Percentiles rank a stretch among this genome's conserved stretches.
These are phyloP conservation scores for Aurelia sp. DNA, from an alignment of 30 jellyfish, hydroid and myxozoan genomes.

Conservation along the genomic window DNA sequence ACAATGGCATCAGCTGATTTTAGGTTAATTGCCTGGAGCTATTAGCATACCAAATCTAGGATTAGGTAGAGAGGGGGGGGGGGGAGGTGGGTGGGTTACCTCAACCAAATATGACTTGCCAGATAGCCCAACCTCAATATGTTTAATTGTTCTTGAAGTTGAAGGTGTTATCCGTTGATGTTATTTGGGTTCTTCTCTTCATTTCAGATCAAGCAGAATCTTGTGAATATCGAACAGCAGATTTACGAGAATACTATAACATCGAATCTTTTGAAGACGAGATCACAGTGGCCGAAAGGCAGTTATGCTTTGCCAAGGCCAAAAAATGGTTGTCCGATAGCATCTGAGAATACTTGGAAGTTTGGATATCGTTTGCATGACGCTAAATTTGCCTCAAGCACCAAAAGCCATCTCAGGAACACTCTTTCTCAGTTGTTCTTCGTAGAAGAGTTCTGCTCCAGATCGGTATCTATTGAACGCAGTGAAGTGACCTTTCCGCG, in stretches of 20 bases:
- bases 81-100: too few relatives aligned
- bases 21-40: too few relatives aligned
- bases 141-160: too few relatives aligned
- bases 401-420: slow-evolving; percentile 7
- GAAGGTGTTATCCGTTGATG: too few relatives aligned
- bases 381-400: background rate
- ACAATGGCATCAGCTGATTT: too few relatives aligned
- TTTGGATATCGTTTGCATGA: slow-evolving; percentile 56
- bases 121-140: too few relatives aligned
- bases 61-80: too few relatives aligned
- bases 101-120: too few relatives aligned
- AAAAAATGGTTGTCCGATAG: slow-evolving; percentile 51
- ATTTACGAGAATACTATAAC: background rate
- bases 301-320: slow-evolving; percentile 56
- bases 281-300: slow-evolving; percentile 49
- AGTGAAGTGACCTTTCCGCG: slow-evolving; percentile 26
- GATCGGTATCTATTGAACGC: background rate
- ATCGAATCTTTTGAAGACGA: background rate
- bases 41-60: too few relatives aligned
- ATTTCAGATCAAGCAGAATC: too few relatives aligned
- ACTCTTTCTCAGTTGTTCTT: slow-evolving; percentile 16
- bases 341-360: slow-evolving; percentile 14
- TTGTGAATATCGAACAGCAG: background rate
- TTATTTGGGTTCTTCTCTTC: too few relatives aligned
- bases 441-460: slow-evolving; percentile 68